phyloP scores from a whole-genome alignment of 2,113 vertebrate genomes.

The Gopherus flavomarginatus region DNA sequence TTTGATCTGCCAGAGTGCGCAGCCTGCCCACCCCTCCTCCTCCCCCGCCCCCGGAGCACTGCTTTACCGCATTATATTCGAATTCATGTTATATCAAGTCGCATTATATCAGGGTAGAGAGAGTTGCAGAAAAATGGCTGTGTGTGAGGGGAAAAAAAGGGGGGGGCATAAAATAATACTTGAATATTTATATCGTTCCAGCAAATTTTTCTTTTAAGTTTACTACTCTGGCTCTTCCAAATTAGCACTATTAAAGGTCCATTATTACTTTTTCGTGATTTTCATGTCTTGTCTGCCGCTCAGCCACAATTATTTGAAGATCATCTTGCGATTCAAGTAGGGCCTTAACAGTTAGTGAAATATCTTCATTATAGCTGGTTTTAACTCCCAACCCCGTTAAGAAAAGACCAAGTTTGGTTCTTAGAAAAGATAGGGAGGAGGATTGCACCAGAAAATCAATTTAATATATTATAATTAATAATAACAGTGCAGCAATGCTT shows the following conservation, averaged over 20 bases:
- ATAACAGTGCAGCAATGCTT: neutral
- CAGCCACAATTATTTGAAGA: too few species aligned
- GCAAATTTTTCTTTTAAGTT: neutral
- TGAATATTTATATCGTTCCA: neutral
- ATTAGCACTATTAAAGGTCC: neutral
- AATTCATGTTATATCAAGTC: too few species aligned
- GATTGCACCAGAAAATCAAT: neutral
- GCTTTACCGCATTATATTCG: too few species aligned
- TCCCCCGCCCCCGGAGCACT: too few species aligned
- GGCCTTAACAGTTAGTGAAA: too few species aligned
- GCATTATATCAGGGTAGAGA: too few species aligned
- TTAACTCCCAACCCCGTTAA: too few species aligned
- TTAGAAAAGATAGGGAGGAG: neutral
- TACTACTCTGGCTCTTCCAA: neutral
- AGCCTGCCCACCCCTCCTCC: too few species aligned
- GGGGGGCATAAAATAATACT: neutral
- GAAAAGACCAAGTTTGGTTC: neutral
- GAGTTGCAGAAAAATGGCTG: neutral
- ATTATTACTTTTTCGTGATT: neutral
- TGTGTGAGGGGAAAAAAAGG: too few species aligned
- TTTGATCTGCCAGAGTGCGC: too few species aligned
- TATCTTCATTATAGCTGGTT: too few species aligned
- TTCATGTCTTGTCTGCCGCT: neutral
- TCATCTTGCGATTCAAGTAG: too few species aligned
- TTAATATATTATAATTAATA: neutral